Evolutionary conservation across 2,797 vertebrate species (phyloP).

Genomic region (Enteromius treurensis): DNA sequence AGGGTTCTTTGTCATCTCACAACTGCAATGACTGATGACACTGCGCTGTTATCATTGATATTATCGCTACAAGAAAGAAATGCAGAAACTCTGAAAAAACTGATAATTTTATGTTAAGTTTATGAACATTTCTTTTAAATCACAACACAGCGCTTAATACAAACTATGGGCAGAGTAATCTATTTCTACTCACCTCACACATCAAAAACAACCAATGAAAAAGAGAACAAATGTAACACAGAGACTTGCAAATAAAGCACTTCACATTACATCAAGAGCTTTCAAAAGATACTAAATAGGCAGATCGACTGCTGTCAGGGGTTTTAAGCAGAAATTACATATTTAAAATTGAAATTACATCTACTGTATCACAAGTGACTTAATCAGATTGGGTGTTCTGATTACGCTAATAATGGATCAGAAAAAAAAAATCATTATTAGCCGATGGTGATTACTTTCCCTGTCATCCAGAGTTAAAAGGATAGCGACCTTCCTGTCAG

Average conservation of each 20-base stretch:
- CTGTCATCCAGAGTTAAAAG: conserved; percentile 42
- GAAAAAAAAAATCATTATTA: conserved; percentile 37
- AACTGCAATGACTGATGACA: conserved; percentile 26
- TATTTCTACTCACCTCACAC: not conserved
- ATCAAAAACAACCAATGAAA: not conserved
- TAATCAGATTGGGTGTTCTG: conserved; percentile 29
- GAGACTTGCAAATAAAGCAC: not conserved
- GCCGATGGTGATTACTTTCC: conserved; percentile 44
- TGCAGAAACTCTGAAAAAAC: not conserved
- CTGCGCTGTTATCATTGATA: conserved; percentile 34
- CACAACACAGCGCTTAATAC: not conserved
- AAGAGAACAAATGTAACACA: not conserved
- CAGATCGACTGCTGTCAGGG: not conserved
- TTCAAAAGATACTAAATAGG: not conserved
- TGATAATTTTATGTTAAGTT: not conserved
- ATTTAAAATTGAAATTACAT: conserved; percentile 18
- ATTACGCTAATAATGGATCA: conserved; percentile 47
- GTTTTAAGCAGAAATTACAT: not conserved
- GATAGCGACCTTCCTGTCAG: conserved; percentile 67
- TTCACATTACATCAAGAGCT: not conserved
- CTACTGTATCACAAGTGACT: conserved; percentile 11
- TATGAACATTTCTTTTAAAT: not conserved
- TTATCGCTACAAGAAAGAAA: not conserved
- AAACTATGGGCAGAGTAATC: not conserved
- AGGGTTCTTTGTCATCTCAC: conserved; percentile 46